Evolutionary conservation across 2,888 invertebrate species (phyloP).

Genomic region (Kryphioiulus occultus): DNA sequence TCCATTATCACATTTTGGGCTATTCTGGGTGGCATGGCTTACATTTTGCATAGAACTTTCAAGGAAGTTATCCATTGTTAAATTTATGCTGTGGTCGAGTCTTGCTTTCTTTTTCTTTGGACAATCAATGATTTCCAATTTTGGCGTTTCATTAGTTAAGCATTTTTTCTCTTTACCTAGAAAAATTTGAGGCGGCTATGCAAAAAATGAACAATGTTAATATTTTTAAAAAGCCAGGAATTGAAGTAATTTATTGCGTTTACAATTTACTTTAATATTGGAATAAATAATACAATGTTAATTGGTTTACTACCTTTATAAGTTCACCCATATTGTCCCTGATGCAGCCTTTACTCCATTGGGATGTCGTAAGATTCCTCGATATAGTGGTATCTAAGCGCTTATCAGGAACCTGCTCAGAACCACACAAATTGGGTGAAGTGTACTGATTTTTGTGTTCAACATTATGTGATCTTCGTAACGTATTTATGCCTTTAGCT

Average conservation of each 20-base stretch:
- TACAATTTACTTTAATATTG: background rate
- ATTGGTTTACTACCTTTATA: background rate
- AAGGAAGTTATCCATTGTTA: background rate
- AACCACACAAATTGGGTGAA: background rate
- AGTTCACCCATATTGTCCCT: background rate
- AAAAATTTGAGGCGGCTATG: background rate
- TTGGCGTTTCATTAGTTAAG: background rate
- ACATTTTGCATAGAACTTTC: constrained; percentile 4
- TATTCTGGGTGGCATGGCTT: background rate
- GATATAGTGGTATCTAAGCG: background rate
- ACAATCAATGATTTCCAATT: background rate
- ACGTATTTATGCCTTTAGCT: background rate
- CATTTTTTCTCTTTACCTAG: background rate
- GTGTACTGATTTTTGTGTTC: background rate
- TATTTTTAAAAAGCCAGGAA: background rate
- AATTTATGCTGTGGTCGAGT: background rate
- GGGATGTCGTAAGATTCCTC: background rate
- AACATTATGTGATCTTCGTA: background rate
- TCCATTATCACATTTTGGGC: background rate
- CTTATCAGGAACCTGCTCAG: background rate
- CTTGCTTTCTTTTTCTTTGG: constrained; percentile 37
- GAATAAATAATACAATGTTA: too few relatives aligned
- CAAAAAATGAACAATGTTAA: background rate
- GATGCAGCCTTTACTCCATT: background rate
- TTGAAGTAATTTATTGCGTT: background rate